A percentile compares a stretch with the other conserved stretches of the same genome.
Conservation (phyloP, 1,140 invertebrate genomes). For the Papilio dardanus region DNA sequence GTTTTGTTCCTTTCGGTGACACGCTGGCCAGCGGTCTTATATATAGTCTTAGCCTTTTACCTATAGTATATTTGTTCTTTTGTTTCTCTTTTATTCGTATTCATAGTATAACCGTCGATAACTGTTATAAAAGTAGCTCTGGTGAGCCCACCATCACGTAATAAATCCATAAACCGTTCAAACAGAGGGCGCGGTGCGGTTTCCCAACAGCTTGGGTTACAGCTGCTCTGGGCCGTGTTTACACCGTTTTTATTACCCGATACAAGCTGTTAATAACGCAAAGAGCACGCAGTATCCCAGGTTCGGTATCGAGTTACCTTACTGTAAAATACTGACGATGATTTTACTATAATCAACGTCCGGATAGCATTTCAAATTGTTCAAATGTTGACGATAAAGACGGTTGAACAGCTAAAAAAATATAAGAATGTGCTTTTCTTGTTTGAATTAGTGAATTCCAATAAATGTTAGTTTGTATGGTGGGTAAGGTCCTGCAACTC, state of each 20-base stretch:
- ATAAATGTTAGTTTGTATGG: too few species aligned
- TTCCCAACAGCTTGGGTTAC: slow-evolving; percentile 41
- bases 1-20: too few species aligned
- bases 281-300: not conserved
- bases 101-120: not conserved
- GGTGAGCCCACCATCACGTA: not conserved
- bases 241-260: slow-evolving; percentile 29
- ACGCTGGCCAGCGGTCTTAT: too few species aligned
- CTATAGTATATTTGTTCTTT: not conserved
- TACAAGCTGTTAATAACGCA: slow-evolving; percentile 29
- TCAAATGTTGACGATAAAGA: not conserved
- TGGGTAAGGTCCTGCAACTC: too few species aligned
- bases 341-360: not conserved
- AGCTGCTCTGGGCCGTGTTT: slow-evolving; percentile 18
- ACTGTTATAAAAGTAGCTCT: not conserved
- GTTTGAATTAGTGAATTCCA: not conserved
- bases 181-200: slow-evolving; percentile 30
- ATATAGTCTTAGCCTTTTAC: too few species aligned
- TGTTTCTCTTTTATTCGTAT: not conserved
- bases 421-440: not conserved
- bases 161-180: slow-evolving; percentile 21
- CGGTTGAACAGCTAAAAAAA: not conserved
- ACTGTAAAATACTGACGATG: too few species aligned
- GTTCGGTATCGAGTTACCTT: slow-evolving; percentile 13
- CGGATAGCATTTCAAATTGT: slow-evolving; percentile 13